phyloP scores from a whole-genome alignment of 2,888 invertebrate species.

The Lithophane ornitopus region DNA sequence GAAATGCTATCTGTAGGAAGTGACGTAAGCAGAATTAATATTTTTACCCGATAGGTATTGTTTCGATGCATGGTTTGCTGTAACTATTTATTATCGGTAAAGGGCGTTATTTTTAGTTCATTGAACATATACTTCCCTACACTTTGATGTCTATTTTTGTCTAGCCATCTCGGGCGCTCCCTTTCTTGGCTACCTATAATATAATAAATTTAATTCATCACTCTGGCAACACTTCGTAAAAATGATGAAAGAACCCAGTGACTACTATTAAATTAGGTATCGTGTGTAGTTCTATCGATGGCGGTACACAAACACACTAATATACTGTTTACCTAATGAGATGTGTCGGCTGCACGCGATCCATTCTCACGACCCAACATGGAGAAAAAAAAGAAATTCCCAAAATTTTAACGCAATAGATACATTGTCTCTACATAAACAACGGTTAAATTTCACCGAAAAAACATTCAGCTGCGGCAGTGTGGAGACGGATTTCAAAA shows the following conservation, averaged over 20 bases:
- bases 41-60: background rate
- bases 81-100: slow-evolving; percentile 12
- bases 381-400: slow-evolving; percentile 82
- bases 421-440: slow-evolving; percentile 88
- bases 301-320: slow-evolving; percentile 79
- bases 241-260: slow-evolving; percentile 38
- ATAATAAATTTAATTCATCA: slow-evolving; percentile 27
- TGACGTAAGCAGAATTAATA: slow-evolving; percentile 7
- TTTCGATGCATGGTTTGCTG: background rate
- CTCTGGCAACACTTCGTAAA: slow-evolving; percentile 21
- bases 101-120: slow-evolving; percentile 39
- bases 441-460: slow-evolving; percentile 83
- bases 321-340: slow-evolving; percentile 87
- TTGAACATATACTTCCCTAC: slow-evolving; percentile 25
- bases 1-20: background rate
- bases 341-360: slow-evolving; percentile 83
- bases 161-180: slow-evolving; percentile 21
- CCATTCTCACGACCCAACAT: slow-evolving; percentile 87
- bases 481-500: slow-evolving; percentile 71
- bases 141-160: slow-evolving; percentile 62
- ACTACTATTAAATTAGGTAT: slow-evolving; percentile 62
- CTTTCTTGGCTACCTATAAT: slow-evolving; percentile 35
- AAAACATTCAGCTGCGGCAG: slow-evolving; percentile 70
- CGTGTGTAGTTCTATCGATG: slow-evolving; percentile 60
- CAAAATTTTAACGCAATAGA: slow-evolving; percentile 86